Evolutionary conservation across 1,140 invertebrate genomes (phyloP), one percentile per base, ranked within the genome.

Genomic region (Diabrotica undecimpunctata): DNA sequence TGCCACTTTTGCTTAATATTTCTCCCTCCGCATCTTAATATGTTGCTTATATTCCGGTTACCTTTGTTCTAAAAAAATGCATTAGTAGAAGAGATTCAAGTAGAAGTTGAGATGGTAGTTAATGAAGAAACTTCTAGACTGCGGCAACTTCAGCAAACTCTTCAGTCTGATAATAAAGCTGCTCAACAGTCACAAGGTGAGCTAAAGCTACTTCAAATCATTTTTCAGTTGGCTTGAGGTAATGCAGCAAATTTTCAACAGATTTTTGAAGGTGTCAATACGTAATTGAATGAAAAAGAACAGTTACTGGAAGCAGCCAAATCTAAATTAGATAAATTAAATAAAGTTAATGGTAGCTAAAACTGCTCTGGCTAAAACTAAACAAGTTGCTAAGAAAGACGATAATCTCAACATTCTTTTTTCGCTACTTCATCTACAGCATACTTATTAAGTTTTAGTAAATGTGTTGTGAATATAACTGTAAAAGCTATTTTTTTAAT

Each of bases 301-400:
- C 83, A 87, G 68, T 78, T 87, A n/a, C 65, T 88, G 11, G 82
- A 86, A 7, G 86, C 86, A 11, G 86, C 87, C 0, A 83, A 85
- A 70, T 80, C 81, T 46, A 81, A 87, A 39, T 78, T 87, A 55
- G 83, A 85, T 0, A 81, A 83, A 61, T 71, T 88, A 2, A 79
- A 79, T 53, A 81, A 81, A 87, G 67, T 73, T 88, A 55, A 76
- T 79, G 64, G 80, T 79, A 7, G 86, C 86, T 2, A 82, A 83
- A 62, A 74, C 79, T 5, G 87, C 88, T 68, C 83, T 85, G 53
- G 74, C 81, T 2, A 86, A 83, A 36, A 89, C 86, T 0, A 88
- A 86, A 70, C 81, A 85, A 58, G 84, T 85, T 0, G 86, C 86
- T 0, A 82, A 83, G 52, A 83, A 82, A 62, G 87, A n/a, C n/a